Conservation (phyloP, 2,797 vertebrate genomes). For the Tenualosa ilisha region DNA sequence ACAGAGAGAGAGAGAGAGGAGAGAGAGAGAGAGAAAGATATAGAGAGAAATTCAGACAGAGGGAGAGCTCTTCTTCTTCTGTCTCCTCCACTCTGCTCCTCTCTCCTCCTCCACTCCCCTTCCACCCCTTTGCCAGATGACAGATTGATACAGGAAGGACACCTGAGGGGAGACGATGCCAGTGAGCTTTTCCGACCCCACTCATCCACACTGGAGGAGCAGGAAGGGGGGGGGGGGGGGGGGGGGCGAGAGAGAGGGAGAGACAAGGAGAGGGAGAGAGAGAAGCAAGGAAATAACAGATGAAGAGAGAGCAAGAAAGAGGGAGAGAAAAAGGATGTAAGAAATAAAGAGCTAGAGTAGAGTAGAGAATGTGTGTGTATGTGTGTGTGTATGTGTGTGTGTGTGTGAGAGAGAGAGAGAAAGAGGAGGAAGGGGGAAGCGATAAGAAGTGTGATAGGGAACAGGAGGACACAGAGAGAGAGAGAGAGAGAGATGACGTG, state of each 20-base stretch:
- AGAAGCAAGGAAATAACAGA: neutral
- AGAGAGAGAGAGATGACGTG: constrained; percentile 16
- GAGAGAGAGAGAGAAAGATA: neutral
- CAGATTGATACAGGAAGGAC: constrained; percentile 81
- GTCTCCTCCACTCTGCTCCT: constrained; percentile 64
- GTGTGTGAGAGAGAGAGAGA: no score
- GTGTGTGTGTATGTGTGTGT: no score
- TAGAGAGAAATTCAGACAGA: neutral
- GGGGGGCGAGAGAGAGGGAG: constrained; percentile 46
- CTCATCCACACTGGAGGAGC: constrained; percentile 15
- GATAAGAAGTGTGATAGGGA: neutral
- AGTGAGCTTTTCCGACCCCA: constrained; percentile 75
- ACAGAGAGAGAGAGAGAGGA: constrained; percentile 1
- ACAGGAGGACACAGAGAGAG: neutral
- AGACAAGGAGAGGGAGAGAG: constrained; percentile 31
- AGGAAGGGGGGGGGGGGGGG: constrained; percentile 57
- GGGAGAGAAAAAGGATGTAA: neutral
- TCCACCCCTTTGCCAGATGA: constrained; percentile 49
- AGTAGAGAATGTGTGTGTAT: neutral
- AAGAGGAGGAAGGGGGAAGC: neutral
- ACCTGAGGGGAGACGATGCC: constrained; percentile 81
- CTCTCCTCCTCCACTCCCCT: constrained; percentile 53
- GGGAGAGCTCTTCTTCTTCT: constrained; percentile 58
- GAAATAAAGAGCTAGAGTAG: neutral
- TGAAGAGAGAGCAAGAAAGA: neutral